phyloP scores from a whole-genome alignment of 1,140 invertebrate genomes.

The Scaptodrosophila lebanonensis region DNA sequence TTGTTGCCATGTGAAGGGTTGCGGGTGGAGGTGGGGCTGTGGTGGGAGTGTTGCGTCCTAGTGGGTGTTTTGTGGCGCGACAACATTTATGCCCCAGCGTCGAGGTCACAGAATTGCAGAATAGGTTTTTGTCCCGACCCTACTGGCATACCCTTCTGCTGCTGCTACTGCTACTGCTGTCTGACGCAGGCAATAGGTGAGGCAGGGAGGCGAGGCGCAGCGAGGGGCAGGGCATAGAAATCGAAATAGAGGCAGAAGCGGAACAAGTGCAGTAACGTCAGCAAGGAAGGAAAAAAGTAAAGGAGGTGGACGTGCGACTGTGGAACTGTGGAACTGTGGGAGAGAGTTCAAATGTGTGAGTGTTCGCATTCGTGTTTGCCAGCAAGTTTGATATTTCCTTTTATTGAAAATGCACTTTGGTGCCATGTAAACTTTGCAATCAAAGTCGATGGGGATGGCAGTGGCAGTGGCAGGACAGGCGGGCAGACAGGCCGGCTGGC shows the following conservation, averaged over 20 bases:
- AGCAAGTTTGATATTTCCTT: conserved; percentile 71
- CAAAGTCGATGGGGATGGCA: conserved; percentile 57
- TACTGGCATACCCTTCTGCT: too few species aligned
- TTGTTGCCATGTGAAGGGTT: not conserved
- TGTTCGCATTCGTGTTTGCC: conserved; percentile 43
- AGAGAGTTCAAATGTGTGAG: too few species aligned
- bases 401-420: conserved; percentile 74
- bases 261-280: conserved; percentile 45
- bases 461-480: conserved; percentile 32
- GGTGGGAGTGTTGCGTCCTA: not conserved
- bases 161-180: too few species aligned
- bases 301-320: conserved; percentile 18
- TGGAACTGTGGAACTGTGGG: conserved; percentile 24
- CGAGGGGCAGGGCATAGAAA: too few species aligned
- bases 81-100: conserved; percentile 52
- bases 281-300: conserved; percentile 56
- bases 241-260: conserved; percentile 18
- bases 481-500: too few species aligned
- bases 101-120: conserved; percentile 62
- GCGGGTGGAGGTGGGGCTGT: not conserved
- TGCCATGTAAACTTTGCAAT: conserved; percentile 73
- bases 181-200: not conserved
- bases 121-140: conserved; percentile 29
- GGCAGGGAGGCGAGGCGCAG: not conserved
- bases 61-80: conserved; percentile 37